These are phyloP conservation scores for Aeoliscus strigatus DNA, from an alignment of 2,797 vertebrate species.

Conservation along the genomic window DNA sequence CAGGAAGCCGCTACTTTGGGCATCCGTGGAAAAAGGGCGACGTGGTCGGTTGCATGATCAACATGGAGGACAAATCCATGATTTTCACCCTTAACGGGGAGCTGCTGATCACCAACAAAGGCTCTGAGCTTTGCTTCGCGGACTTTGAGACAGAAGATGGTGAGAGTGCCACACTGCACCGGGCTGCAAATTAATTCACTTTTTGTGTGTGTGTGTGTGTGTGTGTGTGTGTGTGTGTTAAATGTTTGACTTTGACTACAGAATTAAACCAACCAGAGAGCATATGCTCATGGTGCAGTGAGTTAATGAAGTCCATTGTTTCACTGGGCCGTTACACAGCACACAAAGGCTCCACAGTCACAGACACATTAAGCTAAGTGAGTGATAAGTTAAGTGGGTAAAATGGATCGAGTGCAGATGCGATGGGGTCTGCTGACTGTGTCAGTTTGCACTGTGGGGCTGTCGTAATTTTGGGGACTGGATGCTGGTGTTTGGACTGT, in stretches of 20 bases:
- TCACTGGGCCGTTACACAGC: too few relatives aligned
- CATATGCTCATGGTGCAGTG: slow-evolving; percentile 13
- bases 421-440: slow-evolving; percentile 1
- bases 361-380: too few relatives aligned
- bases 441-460: too few relatives aligned
- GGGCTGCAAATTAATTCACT: slow-evolving; percentile 24
- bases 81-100: slow-evolving; percentile 98
- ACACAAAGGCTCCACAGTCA: too few relatives aligned
- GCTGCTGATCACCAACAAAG: slow-evolving; percentile 92
- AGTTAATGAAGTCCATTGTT: slow-evolving; percentile 23
- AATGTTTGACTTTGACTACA: background rate
- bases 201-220: slow-evolving; percentile 9
- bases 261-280: background rate
- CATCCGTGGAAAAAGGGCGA: slow-evolving; percentile 92
- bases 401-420: slow-evolving; percentile 4
- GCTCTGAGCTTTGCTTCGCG: slow-evolving; percentile 93
- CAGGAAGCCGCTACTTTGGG: slow-evolving; percentile 91
- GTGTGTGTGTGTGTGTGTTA: slow-evolving; percentile 15
- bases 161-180: slow-evolving; percentile 67
- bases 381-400: background rate
- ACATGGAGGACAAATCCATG: slow-evolving; percentile 96
- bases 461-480: too few relatives aligned
- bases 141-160: slow-evolving; percentile 93
- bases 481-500: too few relatives aligned
- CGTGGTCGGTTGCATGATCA: slow-evolving; percentile 98